Conservation (phyloP, 2,797 vertebrate species). For the Falco naumanni region DNA sequence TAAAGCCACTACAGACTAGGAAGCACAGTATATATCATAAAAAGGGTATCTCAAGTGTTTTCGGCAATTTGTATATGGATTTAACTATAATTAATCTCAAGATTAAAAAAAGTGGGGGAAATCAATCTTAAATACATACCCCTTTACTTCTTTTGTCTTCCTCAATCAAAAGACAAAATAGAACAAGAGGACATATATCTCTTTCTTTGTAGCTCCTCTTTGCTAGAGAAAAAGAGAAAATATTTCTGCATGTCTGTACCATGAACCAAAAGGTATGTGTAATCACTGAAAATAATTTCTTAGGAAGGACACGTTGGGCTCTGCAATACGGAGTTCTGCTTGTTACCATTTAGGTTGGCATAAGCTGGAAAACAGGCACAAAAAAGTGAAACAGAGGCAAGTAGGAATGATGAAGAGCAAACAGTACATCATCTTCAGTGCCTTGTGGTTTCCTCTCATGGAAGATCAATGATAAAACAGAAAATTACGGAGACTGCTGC, state of each 20-base stretch:
- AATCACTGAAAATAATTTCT: neutral
- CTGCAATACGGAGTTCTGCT: neutral
- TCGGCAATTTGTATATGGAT: constrained; percentile 46
- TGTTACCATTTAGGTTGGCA: neutral
- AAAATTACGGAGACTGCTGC: constrained; percentile 19
- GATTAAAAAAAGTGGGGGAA: neutral
- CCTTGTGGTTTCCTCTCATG: neutral
- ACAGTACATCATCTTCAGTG: neutral
- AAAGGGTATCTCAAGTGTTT: constrained; percentile 47
- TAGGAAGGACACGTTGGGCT: neutral
- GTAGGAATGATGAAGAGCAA: neutral
- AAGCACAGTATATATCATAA: constrained; percentile 5
- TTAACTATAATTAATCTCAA: constrained; percentile 67
- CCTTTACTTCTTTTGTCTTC: constrained; percentile 53
- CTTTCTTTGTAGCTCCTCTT: constrained; percentile 19
- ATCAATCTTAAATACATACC: constrained; percentile 21
- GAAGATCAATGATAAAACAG: neutral
- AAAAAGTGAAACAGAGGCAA: neutral
- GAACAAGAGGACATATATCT: constrained; percentile 25
- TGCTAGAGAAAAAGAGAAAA: constrained; percentile 60
- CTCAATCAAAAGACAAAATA: constrained; percentile 34
- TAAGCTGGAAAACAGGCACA: neutral
- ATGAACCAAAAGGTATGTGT: neutral
- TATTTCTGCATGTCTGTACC: constrained; percentile 36
- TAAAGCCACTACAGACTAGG: constrained; percentile 44